These are phyloP conservation scores for Apamea crenata DNA, from an alignment of 2,888 invertebrate genomes.

Conservation along the genomic window DNA sequence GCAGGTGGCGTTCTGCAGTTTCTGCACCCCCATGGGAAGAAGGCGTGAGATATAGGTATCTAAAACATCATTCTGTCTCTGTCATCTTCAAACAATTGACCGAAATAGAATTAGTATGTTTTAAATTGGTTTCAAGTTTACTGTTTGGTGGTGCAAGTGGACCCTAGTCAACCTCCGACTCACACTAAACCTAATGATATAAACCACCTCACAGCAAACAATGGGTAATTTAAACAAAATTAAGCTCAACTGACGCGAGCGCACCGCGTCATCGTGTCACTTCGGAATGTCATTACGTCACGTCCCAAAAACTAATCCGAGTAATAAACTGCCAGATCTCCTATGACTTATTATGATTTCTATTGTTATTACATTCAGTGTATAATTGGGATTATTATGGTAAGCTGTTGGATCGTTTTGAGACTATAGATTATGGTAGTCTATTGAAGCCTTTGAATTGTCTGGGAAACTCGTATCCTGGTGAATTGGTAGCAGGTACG, in stretches of 20 bases:
- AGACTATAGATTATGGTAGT: not conserved
- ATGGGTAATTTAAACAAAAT: conserved; percentile 66
- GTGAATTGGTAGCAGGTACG: not conserved
- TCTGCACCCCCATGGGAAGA: not conserved
- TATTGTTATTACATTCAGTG: conserved; percentile 54
- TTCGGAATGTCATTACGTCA: conserved; percentile 67
- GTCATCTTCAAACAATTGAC: not conserved
- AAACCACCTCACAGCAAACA: conserved; percentile 41
- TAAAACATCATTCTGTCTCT: not conserved
- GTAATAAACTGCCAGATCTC: conserved; percentile 60
- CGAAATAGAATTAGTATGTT: not conserved
- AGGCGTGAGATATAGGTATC: not conserved
- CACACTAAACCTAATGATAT: conserved; percentile 38
- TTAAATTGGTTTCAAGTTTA: not conserved
- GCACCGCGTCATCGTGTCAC: conserved; percentile 53
- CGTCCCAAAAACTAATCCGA: conserved; percentile 55
- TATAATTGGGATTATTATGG: conserved; percentile 35
- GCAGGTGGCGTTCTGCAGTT: no score
- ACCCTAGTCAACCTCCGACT: not conserved
- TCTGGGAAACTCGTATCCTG: not conserved
- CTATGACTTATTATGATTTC: conserved; percentile 61
- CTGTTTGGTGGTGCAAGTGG: not conserved
- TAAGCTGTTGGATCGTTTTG: conserved; percentile 23
- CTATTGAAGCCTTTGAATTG: not conserved
- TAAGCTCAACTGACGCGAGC: conserved; percentile 55